Evolutionary conservation across 1,140 invertebrate genomes (phyloP).

Genomic region (Dendroctonus valens): DNA sequence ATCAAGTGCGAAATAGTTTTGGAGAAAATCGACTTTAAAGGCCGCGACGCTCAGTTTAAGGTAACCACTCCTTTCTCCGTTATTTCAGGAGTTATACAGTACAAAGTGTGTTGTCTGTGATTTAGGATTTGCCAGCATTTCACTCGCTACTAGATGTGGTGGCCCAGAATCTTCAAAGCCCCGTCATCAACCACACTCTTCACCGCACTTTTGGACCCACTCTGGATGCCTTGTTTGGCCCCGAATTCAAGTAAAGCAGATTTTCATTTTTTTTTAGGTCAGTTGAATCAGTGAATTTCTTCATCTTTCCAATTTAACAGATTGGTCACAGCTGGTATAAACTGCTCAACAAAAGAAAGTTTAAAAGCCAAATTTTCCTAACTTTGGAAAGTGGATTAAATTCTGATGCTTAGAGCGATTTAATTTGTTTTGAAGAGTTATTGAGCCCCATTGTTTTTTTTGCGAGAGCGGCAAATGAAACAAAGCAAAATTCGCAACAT

Average conservation of each 20-base stretch:
- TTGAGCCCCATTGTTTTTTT: too few relatives aligned
- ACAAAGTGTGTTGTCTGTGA: background rate
- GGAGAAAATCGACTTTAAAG: conserved; percentile 75
- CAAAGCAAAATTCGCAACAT: too few relatives aligned
- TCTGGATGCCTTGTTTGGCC: conserved; percentile 81
- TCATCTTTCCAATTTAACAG: conserved; percentile 34
- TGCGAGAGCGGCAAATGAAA: too few relatives aligned
- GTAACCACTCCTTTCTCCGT: conserved; percentile 2
- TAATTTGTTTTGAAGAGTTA: too few relatives aligned
- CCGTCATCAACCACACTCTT: conserved; percentile 85
- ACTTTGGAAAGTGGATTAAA: too few relatives aligned
- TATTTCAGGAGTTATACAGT: background rate
- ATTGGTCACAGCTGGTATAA: conserved; percentile 59
- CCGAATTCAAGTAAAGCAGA: conserved; percentile 79
- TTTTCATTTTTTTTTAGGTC: too few relatives aligned
- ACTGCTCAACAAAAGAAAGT: too few relatives aligned
- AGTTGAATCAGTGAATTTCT: background rate
- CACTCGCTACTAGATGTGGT: conserved; percentile 85
- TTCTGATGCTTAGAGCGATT: too few relatives aligned
- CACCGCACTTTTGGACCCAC: conserved; percentile 89
- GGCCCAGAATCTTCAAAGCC: conserved; percentile 75
- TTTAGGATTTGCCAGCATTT: conserved; percentile 67
- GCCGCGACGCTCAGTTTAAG: conserved; percentile 60
- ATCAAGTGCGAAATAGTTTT: conserved; percentile 92
- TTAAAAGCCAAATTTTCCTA: too few relatives aligned